Percentiles rank a stretch among this genome's conserved stretches.
These are phyloP conservation scores for Halotydeus destructor DNA, from an alignment of 1,140 invertebrate genomes.

Conservation along the genomic window DNA sequence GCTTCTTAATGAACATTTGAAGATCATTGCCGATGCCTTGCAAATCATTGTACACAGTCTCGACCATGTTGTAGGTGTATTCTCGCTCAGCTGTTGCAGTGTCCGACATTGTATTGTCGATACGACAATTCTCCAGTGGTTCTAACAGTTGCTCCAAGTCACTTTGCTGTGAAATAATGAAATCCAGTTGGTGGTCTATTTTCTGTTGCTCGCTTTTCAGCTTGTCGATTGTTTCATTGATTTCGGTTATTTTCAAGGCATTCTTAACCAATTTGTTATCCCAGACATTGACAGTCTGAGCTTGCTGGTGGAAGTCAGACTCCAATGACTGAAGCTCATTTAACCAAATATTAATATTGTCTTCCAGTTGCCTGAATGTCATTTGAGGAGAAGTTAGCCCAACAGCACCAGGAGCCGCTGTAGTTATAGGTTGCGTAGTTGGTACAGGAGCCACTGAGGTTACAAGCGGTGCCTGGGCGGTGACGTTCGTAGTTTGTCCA, in stretches of 20 bases:
- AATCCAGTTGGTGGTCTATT: constrained; percentile 80
- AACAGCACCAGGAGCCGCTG: constrained; percentile 23
- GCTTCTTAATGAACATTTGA: constrained; percentile 12
- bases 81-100: constrained; percentile 63
- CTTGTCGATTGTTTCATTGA: constrained; percentile 60
- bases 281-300: constrained; percentile 83
- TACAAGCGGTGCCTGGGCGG: no score
- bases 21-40: constrained; percentile 9
- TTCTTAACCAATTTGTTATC: constrained; percentile 71
- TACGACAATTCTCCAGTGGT: constrained; percentile 42
- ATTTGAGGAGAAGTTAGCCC: constrained; percentile 27
- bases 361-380: constrained; percentile 71
- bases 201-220: constrained; percentile 69
- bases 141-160: constrained; percentile 67
- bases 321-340: constrained; percentile 80
- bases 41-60: constrained; percentile 57
- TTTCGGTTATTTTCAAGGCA: constrained; percentile 46
- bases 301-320: constrained; percentile 75
- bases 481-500: no score
- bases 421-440: constrained; percentile 23
- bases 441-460: constrained; percentile 10
- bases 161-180: constrained; percentile 71
- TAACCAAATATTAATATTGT: constrained; percentile 87
- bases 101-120: constrained; percentile 27
- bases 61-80: constrained; percentile 62